phyloP scores from a whole-genome alignment of 2,113 vertebrate species.

The Sinocyclocheilus grahami region DNA sequence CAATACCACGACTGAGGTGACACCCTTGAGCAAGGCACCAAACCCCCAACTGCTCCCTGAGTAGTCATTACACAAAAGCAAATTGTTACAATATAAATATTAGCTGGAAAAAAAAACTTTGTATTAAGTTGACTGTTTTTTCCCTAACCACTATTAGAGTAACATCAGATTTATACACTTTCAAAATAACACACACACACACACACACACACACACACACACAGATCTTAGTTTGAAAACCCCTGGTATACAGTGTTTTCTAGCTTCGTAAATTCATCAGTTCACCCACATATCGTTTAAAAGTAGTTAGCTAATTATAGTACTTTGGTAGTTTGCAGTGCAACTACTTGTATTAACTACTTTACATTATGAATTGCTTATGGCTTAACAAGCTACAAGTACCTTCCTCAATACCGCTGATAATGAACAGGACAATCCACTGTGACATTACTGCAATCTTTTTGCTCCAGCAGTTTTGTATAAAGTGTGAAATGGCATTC shows the following conservation, averaged over 20 bases:
- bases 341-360: background rate
- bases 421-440: slow-evolving; percentile 18
- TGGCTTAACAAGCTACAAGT: background rate
- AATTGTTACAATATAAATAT: too few species aligned
- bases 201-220: too few species aligned
- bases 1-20: too few species aligned
- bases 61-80: too few species aligned
- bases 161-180: background rate
- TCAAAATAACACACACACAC: too few species aligned
- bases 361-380: background rate
- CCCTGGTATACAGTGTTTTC: background rate
- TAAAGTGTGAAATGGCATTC: slow-evolving; percentile 6
- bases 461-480: slow-evolving; percentile 21
- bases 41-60: too few species aligned
- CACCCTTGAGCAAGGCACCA: too few species aligned
- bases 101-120: background rate
- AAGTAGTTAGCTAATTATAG: background rate
- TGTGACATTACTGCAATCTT: background rate
- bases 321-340: background rate
- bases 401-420: slow-evolving; percentile 58
- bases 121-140: background rate
- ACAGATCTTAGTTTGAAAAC: background rate
- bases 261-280: too few species aligned
- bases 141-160: background rate
- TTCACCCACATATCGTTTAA: background rate